Evolutionary conservation across 2,113 vertebrate genomes (phyloP).

Genomic region (Petaurus breviceps): DNA sequence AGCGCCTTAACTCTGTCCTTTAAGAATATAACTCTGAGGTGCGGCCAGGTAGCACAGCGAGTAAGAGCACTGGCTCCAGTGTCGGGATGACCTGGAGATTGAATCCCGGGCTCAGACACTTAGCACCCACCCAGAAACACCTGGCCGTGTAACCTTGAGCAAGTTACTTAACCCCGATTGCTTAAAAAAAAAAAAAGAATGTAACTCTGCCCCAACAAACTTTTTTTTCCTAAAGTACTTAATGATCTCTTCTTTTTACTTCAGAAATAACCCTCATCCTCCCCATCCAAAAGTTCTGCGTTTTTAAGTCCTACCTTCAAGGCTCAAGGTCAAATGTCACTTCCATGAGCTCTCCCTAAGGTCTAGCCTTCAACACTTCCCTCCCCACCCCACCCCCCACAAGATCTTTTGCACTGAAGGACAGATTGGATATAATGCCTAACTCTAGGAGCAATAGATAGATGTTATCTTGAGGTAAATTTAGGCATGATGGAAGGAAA

Average conservation of each 20-base stretch:
- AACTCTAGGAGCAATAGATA: background rate
- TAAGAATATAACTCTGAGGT: background rate
- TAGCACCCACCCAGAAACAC: no score
- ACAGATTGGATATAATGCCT: background rate
- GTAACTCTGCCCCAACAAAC: background rate
- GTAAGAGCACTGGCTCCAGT: no score
- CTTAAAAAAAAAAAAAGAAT: no score
- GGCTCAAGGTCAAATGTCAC: background rate
- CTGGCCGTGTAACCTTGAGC: no score
- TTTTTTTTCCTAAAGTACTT: background rate
- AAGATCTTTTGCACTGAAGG: background rate
- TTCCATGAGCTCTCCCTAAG: background rate
- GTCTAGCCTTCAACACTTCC: background rate
- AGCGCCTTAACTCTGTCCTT: background rate
- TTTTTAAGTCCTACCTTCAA: background rate
- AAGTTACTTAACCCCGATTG: no score
- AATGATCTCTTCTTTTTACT: background rate
- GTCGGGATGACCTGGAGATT: no score
- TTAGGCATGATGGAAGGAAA: background rate
- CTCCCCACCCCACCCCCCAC: background rate
- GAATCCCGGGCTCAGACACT: no score
- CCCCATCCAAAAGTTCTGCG: background rate
- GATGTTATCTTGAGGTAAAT: background rate
- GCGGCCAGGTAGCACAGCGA: no score
- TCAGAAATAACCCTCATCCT: background rate